Conservation (phyloP, 2,797 vertebrate species). For the Zenarchopterus dispar region DNA sequence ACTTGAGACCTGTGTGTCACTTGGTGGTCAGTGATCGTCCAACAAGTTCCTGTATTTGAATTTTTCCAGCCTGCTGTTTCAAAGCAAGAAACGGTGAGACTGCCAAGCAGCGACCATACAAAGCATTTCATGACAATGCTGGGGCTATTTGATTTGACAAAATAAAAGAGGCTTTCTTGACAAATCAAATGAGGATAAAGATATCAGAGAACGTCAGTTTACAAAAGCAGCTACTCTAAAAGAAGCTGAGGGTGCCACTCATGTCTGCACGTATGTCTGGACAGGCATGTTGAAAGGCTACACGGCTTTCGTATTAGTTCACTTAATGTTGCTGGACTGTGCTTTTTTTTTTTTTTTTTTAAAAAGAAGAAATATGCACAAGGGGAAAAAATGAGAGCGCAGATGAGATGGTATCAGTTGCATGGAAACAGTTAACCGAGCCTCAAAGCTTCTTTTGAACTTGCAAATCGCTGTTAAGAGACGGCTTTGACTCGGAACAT, state of each 20-base stretch:
- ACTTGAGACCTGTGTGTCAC: slow-evolving; percentile 23
- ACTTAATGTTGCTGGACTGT: slow-evolving; percentile 54
- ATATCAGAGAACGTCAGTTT: slow-evolving; percentile 8
- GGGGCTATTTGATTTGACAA: slow-evolving; percentile 20
- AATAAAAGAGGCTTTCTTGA: slow-evolving; percentile 16
- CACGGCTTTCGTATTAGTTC: slow-evolving; percentile 34
- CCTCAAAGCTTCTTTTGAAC: slow-evolving; percentile 64
- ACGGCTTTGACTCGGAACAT: slow-evolving; percentile 51
- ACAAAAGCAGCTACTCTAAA: slow-evolving; percentile 5
- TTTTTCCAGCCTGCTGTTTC: slow-evolving; percentile 37
- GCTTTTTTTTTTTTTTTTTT: no score
- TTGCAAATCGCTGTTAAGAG: slow-evolving; percentile 61
- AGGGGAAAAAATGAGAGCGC: slow-evolving; percentile 14
- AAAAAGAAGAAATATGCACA: slow-evolving; percentile 41
- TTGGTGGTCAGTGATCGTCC: slow-evolving; percentile 28
- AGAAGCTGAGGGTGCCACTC: slow-evolving; percentile 37
- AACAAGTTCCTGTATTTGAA: slow-evolving; percentile 46
- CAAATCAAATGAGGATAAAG: slow-evolving; percentile 22
- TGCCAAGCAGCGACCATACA: slow-evolving; percentile 18
- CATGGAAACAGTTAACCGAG: slow-evolving; percentile 72
- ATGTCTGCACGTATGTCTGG: slow-evolving; percentile 31
- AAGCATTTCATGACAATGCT: slow-evolving; percentile 27
- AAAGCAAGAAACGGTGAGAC: slow-evolving; percentile 51
- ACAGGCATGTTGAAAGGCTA: slow-evolving; percentile 50
- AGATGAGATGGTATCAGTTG: slow-evolving; percentile 70